A percentile compares a stretch with the other conserved stretches of the same genome.
Evolutionary conservation across 2,113 vertebrate species (phyloP).

Genomic region (Corythoichthys intestinalis): DNA sequence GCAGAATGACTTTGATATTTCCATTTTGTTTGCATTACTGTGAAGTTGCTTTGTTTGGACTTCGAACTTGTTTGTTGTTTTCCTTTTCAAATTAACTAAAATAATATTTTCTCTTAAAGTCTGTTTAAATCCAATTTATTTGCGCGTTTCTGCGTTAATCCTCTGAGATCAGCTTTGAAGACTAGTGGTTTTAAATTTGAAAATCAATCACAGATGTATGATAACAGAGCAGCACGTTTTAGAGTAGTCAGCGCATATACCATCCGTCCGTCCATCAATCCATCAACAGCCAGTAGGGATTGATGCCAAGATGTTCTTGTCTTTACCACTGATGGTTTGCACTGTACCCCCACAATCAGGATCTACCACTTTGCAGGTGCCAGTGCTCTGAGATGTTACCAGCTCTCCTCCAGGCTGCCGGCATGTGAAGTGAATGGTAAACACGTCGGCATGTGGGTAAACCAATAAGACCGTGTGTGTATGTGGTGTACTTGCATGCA

Average conservation of each 20-base stretch:
- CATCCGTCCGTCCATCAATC: no score
- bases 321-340: not conserved
- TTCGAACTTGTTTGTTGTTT: not conserved
- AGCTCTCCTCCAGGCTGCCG: slow-evolving; percentile 11
- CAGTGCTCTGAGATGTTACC: slow-evolving; percentile 47
- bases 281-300: not conserved
- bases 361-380: slow-evolving; percentile 38
- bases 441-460: not conserved
- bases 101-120: not conserved
- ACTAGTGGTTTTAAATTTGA: not conserved
- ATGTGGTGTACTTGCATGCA: not conserved
- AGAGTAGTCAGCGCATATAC: not conserved
- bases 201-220: not conserved
- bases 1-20: not conserved
- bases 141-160: not conserved
- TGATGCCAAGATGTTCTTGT: slow-evolving; percentile 2
- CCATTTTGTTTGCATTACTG: not conserved
- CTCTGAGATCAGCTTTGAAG: not conserved
- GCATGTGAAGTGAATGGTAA: slow-evolving; percentile 31
- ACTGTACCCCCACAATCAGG: not conserved
- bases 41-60: not conserved
- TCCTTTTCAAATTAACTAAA: not conserved
- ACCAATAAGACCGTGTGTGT: not conserved
- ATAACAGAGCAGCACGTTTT: not conserved
- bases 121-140: not conserved